These are phyloP conservation scores for Sylvietta virens DNA, from an alignment of 2,113 vertebrate genomes.

Conservation along the genomic window DNA sequence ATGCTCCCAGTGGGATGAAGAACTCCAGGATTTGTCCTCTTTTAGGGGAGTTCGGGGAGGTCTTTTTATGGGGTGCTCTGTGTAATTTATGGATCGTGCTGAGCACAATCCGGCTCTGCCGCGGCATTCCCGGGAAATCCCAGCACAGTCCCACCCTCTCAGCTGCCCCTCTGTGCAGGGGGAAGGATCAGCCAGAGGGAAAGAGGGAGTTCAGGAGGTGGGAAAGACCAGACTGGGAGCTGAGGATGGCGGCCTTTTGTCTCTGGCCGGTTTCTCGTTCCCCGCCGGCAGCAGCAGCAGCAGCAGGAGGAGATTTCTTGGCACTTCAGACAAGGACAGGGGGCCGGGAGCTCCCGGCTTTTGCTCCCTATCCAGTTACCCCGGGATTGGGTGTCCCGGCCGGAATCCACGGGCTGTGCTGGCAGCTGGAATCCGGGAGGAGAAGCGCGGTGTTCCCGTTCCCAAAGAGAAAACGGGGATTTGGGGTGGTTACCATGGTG, in stretches of 20 bases:
- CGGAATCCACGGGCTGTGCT: not conserved
- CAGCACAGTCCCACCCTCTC: not conserved
- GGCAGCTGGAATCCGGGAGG: not conserved
- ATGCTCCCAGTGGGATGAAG: not conserved
- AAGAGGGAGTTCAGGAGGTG: not conserved
- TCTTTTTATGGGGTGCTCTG: not conserved
- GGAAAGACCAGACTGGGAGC: not conserved
- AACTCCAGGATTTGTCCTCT: not conserved
- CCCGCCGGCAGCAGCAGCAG: not conserved
- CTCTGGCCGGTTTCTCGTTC: not conserved
- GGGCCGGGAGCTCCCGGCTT: not conserved
- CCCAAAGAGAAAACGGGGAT: not conserved
- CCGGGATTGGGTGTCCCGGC: not conserved
- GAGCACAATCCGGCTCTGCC: not conserved
- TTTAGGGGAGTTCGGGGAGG: not conserved
- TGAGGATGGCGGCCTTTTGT: not conserved
- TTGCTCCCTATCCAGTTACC: not conserved
- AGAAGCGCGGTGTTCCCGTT: rapidly evolving
- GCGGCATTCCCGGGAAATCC: not conserved
- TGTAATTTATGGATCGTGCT: not conserved
- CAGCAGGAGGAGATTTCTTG: not conserved
- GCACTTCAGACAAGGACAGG: not conserved
- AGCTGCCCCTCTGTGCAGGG: not conserved
- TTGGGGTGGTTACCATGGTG: too few relatives aligned
- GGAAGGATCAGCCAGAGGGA: not conserved